phyloP scores from a whole-genome alignment of 2,113 vertebrate genomes.

The Podarcis muralis region DNA sequence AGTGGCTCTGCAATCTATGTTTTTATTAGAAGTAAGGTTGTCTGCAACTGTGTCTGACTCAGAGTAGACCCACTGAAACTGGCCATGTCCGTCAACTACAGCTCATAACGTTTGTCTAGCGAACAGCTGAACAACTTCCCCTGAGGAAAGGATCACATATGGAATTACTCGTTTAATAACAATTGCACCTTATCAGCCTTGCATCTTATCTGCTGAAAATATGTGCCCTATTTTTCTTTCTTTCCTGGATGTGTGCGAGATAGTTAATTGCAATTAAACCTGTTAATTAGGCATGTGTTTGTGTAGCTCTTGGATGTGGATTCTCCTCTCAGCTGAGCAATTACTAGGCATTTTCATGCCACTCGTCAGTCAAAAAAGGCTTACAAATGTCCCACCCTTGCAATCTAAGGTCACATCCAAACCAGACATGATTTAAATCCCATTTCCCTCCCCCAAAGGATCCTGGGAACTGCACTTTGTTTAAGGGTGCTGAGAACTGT shows the following conservation, averaged over 20 bases:
- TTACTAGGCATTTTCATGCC: no score
- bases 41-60: no score
- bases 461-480: no score
- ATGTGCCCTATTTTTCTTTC: no score
- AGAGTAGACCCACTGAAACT: no score
- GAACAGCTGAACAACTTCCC: no score
- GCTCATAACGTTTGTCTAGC: neutral
- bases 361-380: neutral
- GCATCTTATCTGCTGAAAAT: neutral
- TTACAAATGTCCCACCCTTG: neutral
- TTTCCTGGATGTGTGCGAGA: neutral
- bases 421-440: no score
- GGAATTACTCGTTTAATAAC: neutral
- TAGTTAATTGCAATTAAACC: neutral
- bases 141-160: neutral
- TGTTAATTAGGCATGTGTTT: no score
- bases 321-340: neutral
- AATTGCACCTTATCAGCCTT: neutral
- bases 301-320: neutral
- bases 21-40: no score
- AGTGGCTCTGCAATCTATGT: no score
- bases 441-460: no score
- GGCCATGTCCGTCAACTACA: neutral
- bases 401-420: neutral
- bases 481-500: no score